These are phyloP conservation scores for Petromus typicus DNA, from an alignment of 2,113 vertebrate genomes.

Conservation along the genomic window DNA sequence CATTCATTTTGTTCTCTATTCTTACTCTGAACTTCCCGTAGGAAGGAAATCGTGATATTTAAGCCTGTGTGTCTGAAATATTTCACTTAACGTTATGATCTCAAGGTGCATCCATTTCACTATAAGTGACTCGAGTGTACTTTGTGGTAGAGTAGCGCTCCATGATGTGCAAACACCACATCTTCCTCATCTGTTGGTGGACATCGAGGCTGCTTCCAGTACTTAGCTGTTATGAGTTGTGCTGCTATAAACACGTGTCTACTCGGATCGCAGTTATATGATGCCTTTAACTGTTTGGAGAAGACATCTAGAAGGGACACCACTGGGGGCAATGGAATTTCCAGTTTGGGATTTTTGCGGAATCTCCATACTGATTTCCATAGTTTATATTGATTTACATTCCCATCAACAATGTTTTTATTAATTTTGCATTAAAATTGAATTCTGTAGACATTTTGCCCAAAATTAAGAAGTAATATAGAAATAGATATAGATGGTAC, in stretches of 20 bases:
- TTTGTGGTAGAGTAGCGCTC: neutral
- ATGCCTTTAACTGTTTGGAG: neutral
- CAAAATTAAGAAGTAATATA: neutral
- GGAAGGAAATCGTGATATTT: neutral
- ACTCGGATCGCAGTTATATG: neutral
- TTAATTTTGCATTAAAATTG: slow-evolving; percentile 8
- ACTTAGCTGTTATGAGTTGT: neutral
- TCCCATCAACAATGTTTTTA: neutral
- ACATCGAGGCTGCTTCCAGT: neutral
- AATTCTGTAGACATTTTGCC: no score
- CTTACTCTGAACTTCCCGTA: neutral
- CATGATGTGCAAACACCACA: neutral
- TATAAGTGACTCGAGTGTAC: neutral
- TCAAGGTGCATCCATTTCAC: neutral
- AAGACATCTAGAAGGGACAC: neutral
- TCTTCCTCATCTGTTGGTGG: neutral
- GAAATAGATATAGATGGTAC: neutral
- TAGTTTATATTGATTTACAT: neutral
- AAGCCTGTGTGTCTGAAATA: neutral
- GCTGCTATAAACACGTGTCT: neutral
- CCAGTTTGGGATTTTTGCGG: neutral
- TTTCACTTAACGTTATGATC: neutral
- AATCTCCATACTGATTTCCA: neutral
- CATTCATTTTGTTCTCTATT: neutral
- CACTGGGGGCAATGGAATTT: neutral